A percentile compares a stretch with the other conserved stretches of the same genome.
Conservation (phyloP, 2,888 invertebrate species). For the Aleiodes leptofemur region DNA sequence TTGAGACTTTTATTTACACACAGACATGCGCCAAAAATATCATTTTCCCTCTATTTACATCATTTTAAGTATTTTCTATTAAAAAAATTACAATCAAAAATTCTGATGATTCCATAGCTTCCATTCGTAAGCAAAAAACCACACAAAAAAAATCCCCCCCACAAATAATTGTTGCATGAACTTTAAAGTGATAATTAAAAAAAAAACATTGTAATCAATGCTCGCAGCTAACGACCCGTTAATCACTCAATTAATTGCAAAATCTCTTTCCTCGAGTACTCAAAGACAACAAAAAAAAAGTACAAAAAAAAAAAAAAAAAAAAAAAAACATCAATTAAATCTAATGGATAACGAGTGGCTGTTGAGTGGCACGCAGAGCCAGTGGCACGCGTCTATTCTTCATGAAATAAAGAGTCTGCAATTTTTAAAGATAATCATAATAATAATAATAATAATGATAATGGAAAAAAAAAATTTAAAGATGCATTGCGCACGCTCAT, state of each 20-base stretch:
- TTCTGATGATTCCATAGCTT: no score
- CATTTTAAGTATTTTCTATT: no score
- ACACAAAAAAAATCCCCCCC: no score
- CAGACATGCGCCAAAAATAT: no score
- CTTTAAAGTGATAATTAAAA: background rate
- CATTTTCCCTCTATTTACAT: no score
- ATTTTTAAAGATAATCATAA: constrained; percentile 9
- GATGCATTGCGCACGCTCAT: constrained; percentile 5
- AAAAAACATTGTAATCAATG: constrained; percentile 4
- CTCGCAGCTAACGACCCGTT: background rate
- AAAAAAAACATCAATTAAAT: constrained; percentile 39
- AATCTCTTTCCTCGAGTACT: constrained; percentile 7
- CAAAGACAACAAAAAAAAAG: constrained; percentile 7
- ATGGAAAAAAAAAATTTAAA: background rate
- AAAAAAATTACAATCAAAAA: no score
- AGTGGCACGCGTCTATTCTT: constrained; percentile 32
- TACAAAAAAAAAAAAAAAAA: constrained; percentile 25
- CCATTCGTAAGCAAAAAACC: no score
- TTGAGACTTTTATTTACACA: no score
- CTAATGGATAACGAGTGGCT: constrained; percentile 30
- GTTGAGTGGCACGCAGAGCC: constrained; percentile 29
- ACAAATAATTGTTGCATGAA: background rate
- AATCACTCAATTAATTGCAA: constrained; percentile 15
- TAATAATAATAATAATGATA: no score
- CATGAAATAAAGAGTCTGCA: constrained; percentile 24